phyloP scores from a whole-genome alignment of 1,140 invertebrate genomes.

The Onthophagus taurus region DNA sequence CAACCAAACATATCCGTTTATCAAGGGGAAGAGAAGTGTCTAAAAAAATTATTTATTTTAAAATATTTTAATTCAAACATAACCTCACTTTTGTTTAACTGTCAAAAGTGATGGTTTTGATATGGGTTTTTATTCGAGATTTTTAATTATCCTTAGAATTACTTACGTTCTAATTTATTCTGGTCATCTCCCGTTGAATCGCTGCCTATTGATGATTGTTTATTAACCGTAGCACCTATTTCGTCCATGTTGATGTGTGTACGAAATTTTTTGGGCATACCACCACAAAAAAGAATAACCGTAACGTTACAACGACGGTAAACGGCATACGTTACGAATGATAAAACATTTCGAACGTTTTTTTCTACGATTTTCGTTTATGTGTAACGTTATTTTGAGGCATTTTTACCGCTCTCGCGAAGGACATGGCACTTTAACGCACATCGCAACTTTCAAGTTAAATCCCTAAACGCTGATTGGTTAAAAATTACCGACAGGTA shows the following conservation, averaged over 20 bases:
- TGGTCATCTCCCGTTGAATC: constrained; percentile 32
- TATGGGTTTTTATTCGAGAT: background rate
- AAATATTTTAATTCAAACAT: background rate
- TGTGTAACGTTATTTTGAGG: background rate
- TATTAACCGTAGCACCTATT: constrained; percentile 27
- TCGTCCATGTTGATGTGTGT: constrained; percentile 37
- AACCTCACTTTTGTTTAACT: background rate
- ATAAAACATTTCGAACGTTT: background rate
- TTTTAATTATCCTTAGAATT: no score
- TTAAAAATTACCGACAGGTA: constrained; percentile 12
- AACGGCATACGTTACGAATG: background rate
- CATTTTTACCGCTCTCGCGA: background rate
- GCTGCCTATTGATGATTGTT: constrained; percentile 32
- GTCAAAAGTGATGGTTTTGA: background rate
- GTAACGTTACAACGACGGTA: background rate
- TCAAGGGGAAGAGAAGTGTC: constrained; percentile 35
- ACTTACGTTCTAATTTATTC: constrained; percentile 27
- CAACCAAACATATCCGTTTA: constrained; percentile 54
- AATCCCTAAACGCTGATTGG: constrained; percentile 8
- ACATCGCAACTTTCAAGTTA: constrained; percentile 13
- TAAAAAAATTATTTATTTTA: constrained; percentile 5
- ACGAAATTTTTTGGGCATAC: constrained; percentile 18
- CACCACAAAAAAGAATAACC: constrained; percentile 17
- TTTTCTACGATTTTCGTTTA: background rate
- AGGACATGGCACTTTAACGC: background rate